Conservation (phyloP, 1,140 invertebrate genomes). For the Drosophila orena region DNA sequence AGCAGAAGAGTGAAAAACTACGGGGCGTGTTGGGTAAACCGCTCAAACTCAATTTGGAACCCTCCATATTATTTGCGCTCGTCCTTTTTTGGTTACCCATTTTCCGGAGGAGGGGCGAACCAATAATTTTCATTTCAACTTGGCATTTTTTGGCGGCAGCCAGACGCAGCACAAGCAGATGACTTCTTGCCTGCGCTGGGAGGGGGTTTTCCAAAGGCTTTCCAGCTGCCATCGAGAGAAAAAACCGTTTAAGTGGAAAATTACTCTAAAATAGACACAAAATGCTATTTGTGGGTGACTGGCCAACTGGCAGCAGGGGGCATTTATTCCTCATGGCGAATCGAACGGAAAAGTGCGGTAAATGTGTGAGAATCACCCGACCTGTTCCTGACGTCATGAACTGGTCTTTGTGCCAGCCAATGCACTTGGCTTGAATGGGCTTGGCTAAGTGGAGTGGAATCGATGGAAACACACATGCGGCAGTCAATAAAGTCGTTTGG, state of each 20-base stretch:
- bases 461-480: conserved; percentile 1
- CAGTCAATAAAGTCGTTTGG: conserved; percentile 27
- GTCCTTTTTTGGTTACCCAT: conserved; percentile 15
- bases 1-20: conserved; percentile 63
- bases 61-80: conserved; percentile 35
- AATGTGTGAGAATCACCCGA: conserved; percentile 7
- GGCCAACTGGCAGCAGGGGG: conserved; percentile 34
- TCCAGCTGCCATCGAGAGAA: conserved; percentile 9
- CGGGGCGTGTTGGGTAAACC: conserved; percentile 54
- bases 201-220: conserved; percentile 15
- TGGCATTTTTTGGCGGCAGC: conserved; percentile 63
- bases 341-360: neutral
- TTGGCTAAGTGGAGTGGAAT: conserved; percentile 18
- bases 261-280: conserved; percentile 81
- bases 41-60: conserved; percentile 75
- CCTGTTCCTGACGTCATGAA: conserved; percentile 40
- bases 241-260: conserved; percentile 77
- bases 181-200: conserved; percentile 34
- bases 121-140: conserved; percentile 80
- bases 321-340: conserved; percentile 7
- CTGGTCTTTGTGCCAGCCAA: conserved; percentile 6
- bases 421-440: conserved; percentile 17
- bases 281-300: conserved; percentile 69
- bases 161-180: conserved; percentile 56
- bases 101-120: conserved; percentile 18